phyloP scores from a whole-genome alignment of 2,888 invertebrate species.

The Leptura quadrifasciata region DNA sequence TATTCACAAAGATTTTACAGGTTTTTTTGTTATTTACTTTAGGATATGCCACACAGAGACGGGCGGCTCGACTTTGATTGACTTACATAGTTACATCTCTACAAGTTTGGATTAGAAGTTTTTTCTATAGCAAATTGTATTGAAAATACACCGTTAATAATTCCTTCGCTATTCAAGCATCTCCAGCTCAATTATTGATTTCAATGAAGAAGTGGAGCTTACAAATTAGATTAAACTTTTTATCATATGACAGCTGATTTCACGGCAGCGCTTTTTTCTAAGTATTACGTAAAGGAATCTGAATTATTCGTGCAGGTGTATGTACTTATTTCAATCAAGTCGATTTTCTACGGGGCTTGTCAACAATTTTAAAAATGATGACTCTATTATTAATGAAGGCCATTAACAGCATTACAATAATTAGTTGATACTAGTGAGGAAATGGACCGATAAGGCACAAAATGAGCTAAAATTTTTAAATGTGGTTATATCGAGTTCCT shows the following conservation, averaged over 20 bases:
- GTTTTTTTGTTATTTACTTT: neutral
- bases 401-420: neutral
- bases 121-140: slow-evolving; percentile 6
- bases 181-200: slow-evolving; percentile 27
- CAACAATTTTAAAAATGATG: slow-evolving; percentile 7
- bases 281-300: neutral
- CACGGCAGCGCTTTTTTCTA: neutral
- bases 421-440: neutral
- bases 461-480: too few relatives aligned
- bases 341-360: slow-evolving; percentile 16
- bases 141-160: slow-evolving; percentile 13
- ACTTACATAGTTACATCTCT: neutral
- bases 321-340: slow-evolving; percentile 11
- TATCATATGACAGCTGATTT: slow-evolving; percentile 16
- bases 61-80: neutral
- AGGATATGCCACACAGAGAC: neutral
- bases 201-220: slow-evolving; percentile 10
- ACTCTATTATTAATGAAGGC: slow-evolving; percentile 8
- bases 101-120: neutral
- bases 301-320: slow-evolving; percentile 3
- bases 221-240: slow-evolving; percentile 30
- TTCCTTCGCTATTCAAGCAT: slow-evolving; percentile 5
- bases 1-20: neutral
- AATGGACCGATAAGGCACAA: too few relatives aligned
- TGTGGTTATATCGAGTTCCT: too few relatives aligned